These are phyloP conservation scores for Eubasilissa splendida DNA, from an alignment of 2,888 invertebrate species.

Conservation along the genomic window DNA sequence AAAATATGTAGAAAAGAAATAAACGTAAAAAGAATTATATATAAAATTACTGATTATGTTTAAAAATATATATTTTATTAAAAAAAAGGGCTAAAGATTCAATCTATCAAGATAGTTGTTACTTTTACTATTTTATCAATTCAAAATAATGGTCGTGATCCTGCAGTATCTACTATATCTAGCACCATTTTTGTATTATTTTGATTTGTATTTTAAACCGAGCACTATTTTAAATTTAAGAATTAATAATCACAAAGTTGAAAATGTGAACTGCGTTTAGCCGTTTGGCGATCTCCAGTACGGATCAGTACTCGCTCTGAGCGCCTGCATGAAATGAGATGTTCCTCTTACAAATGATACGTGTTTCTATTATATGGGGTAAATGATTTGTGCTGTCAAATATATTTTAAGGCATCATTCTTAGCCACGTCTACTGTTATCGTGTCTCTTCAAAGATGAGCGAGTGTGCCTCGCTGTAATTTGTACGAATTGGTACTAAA, in stretches of 20 bases:
- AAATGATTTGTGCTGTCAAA: slow-evolving; percentile 48
- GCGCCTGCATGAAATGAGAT: slow-evolving; percentile 26
- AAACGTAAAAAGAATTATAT: too few relatives aligned
- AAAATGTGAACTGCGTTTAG: slow-evolving; percentile 1
- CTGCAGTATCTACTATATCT: too few relatives aligned
- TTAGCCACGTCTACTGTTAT: slow-evolving; percentile 30
- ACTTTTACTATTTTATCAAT: too few relatives aligned
- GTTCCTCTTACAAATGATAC: slow-evolving; percentile 40
- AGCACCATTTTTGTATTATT: too few relatives aligned
- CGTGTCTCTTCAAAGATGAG: slow-evolving; percentile 32
- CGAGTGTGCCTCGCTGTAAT: slow-evolving; percentile 28
- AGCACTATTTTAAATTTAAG: too few relatives aligned
- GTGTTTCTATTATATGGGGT: slow-evolving; percentile 47
- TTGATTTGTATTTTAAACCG: too few relatives aligned
- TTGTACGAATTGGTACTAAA: slow-evolving; percentile 3
- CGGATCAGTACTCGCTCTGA: neutral
- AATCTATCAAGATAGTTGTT: too few relatives aligned
- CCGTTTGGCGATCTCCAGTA: neutral
- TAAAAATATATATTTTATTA: too few relatives aligned
- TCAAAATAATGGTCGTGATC: too few relatives aligned
- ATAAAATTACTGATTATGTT: too few relatives aligned
- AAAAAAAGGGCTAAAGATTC: too few relatives aligned
- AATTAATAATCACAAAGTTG: neutral
- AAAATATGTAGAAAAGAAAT: too few relatives aligned
- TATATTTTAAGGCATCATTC: slow-evolving; percentile 36